phyloP scores from a whole-genome alignment of 2,797 vertebrate genomes.

The Rhynchonycteris naso region DNA sequence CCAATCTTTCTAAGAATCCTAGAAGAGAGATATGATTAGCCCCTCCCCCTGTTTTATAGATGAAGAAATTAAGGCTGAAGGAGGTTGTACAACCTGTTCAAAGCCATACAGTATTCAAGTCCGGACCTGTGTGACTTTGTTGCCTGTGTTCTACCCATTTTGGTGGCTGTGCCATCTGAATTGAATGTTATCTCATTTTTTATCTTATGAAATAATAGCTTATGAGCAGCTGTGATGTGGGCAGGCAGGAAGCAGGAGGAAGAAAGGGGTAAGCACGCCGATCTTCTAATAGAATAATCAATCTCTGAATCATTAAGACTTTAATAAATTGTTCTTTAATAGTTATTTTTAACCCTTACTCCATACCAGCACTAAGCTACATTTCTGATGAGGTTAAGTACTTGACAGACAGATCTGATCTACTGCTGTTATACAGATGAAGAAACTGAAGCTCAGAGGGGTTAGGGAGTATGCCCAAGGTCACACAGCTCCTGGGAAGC shows the following conservation, averaged over 20 bases:
- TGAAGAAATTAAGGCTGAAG: neutral
- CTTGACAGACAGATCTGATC: neutral
- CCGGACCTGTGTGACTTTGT: neutral
- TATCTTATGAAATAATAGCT: conserved; percentile 63
- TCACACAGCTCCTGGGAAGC: neutral
- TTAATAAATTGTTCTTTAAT: conserved; percentile 72
- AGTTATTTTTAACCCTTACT: conserved; percentile 71
- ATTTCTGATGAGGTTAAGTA: neutral
- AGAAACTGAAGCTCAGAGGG: neutral
- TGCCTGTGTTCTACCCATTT: neutral
- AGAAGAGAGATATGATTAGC: neutral
- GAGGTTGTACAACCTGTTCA: neutral
- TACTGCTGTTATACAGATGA: neutral
- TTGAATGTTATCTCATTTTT: conserved; percentile 70
- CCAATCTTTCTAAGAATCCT: neutral
- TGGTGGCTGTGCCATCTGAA: neutral
- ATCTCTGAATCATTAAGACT: conserved; percentile 77
- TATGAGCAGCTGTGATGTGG: conserved; percentile 77
- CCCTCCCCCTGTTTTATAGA: neutral
- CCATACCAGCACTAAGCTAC: neutral
- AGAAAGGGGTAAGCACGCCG: conserved; percentile 55
- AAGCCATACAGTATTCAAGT: neutral
- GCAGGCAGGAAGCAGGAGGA: conserved; percentile 75
- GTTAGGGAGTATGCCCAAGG: neutral
- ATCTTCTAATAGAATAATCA: conserved; percentile 76